Evolutionary conservation across 2,113 vertebrate species (phyloP), one percentile per base, ranked within the genome.

Genomic region (Polypterus senegalus): DNA sequence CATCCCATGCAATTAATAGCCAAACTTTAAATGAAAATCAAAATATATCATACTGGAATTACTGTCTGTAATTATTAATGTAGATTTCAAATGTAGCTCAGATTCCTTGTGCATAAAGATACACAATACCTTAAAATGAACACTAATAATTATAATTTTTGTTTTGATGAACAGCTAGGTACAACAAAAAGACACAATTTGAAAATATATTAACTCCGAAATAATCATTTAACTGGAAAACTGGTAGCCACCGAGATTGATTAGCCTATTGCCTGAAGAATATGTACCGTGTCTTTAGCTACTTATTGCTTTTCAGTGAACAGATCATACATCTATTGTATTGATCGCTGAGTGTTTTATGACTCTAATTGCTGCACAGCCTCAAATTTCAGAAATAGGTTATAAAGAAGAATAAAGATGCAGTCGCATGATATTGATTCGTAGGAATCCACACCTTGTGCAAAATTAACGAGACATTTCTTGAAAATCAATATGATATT

Each of bases 381-480:
- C 66, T 82, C 71, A 60, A 72, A 74, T 83, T 82, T 81, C 78
- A 84, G 83, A 84, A 83, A 85, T 83, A 74, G 76, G 78, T 85
- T 84, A 81, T 78, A 80, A 72, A 65, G 73, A 79, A 82, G 81
- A 83, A 85, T 83, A 78, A 81, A 85, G 80, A 85, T 83, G 82
- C 79, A 79, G 71, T 83, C 67, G 64, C 71, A 60, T n/a, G 65
- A 61, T 81, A 86, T 86, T 51, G 84, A 86, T 83, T 68, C 74
- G 1, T 46, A 69, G 77, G 72, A 82, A 84, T 84, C 78, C 71
- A 83, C 81, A 84, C 82, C 78, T 80, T 73, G 61, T 61, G 78
- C 75, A 69, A 81, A 85, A 84, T 86, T 85, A 85, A 84, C 68
- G 73, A 83, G 80, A 85, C 82, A 82, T 81, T 79, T 76, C 76